Conservation (phyloP, 2,888 invertebrate species). For the Halictus quadricinctus region DNA sequence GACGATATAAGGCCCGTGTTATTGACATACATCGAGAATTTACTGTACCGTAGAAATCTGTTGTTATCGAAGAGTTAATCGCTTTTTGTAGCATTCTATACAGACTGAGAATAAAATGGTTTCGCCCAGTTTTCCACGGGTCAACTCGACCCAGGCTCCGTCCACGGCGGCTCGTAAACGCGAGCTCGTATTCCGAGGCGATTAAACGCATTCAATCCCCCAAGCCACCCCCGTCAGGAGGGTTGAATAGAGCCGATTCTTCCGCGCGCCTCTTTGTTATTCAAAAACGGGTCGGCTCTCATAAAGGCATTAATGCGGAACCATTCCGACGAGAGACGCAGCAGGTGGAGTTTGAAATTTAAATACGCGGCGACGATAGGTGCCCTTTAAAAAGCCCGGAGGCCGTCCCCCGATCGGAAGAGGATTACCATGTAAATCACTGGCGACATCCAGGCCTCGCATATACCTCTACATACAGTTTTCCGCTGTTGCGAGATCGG, state of each 20-base stretch:
- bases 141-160: neutral
- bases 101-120: neutral
- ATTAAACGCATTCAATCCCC: constrained; percentile 15
- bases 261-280: constrained; percentile 14
- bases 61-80: too few relatives aligned
- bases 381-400: constrained; percentile 14
- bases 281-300: constrained; percentile 29
- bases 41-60: too few relatives aligned
- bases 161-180: neutral
- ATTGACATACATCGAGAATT: too few relatives aligned
- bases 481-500: constrained; percentile 10
- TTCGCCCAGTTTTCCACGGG: neutral
- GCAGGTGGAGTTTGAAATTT: constrained; percentile 33
- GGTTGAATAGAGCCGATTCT: constrained; percentile 11
- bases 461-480: neutral
- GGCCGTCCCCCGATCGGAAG: neutral
- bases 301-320: constrained; percentile 28
- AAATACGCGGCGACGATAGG: constrained; percentile 20
- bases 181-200: neutral
- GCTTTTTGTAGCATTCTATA: neutral
- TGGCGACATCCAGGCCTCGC: neutral
- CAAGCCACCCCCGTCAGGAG: neutral
- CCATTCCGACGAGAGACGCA: constrained; percentile 1
- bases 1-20: too few relatives aligned
- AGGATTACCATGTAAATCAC: constrained; percentile 28